These are phyloP conservation scores for Lasioglossum vierecki DNA, from an alignment of 2,888 invertebrate species.

Conservation along the genomic window DNA sequence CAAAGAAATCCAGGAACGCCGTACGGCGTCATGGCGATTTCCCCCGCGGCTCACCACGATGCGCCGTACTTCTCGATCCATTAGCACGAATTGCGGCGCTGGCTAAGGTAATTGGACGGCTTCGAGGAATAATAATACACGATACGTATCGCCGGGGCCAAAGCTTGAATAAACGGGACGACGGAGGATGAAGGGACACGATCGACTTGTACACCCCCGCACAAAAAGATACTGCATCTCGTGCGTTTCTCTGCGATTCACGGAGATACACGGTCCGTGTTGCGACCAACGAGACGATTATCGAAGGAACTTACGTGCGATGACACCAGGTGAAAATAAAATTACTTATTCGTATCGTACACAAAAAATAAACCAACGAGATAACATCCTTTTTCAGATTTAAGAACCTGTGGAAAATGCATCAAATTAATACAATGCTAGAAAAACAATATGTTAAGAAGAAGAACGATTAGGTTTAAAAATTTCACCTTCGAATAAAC, in stretches of 20 bases:
- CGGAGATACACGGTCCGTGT: not conserved
- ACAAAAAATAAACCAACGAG: not conserved
- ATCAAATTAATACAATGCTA: too few species aligned
- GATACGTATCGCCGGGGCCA: constrained; percentile 62
- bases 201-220: constrained; percentile 50
- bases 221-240: not conserved
- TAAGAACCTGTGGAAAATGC: not conserved
- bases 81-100: constrained; percentile 70
- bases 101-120: constrained; percentile 71
- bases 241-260: not conserved
- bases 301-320: too few species aligned
- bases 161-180: constrained; percentile 46
- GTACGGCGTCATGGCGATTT: constrained; percentile 67
- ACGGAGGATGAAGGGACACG: constrained; percentile 37
- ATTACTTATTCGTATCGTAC: not conserved
- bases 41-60: constrained; percentile 63
- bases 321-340: not conserved
- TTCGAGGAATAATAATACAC: constrained; percentile 71
- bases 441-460: not conserved
- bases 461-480: not conserved
- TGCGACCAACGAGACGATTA: too few species aligned
- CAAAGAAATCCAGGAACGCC: constrained; percentile 78
- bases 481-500: not conserved
- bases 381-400: not conserved
- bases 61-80: constrained; percentile 69